Conservation (phyloP, 2,888 invertebrate species). For the Villa cingulata region DNA sequence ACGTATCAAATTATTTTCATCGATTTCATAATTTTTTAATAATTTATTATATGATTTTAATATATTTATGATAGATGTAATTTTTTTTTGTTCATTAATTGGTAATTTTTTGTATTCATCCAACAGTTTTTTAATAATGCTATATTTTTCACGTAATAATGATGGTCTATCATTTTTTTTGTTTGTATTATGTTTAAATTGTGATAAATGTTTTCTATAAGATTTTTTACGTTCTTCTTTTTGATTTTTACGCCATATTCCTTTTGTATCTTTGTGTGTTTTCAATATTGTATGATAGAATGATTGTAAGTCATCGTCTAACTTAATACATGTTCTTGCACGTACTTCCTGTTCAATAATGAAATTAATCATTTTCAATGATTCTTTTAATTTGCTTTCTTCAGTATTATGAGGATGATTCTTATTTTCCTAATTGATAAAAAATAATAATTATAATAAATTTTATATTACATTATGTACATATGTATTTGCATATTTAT, state of each 20-base stretch:
- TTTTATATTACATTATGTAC: too few relatives aligned
- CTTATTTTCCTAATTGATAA: slow-evolving; percentile 12
- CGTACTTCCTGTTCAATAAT: slow-evolving; percentile 29
- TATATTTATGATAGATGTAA: slow-evolving; percentile 19
- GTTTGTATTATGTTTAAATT: too few relatives aligned
- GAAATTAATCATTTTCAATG: slow-evolving; percentile 25
- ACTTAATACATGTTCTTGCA: slow-evolving; percentile 23
- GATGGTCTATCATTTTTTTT: background rate
- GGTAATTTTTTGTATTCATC: slow-evolving; percentile 26
- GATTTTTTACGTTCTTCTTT: too few relatives aligned
- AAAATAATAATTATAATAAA: too few relatives aligned
- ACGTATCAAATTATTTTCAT: background rate
- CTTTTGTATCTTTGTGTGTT: too few relatives aligned
- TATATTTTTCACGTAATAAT: slow-evolving; percentile 22
- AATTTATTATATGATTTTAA: slow-evolving; percentile 23
- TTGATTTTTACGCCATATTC: too few relatives aligned
- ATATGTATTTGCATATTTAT: too few relatives aligned
- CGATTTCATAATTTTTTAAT: slow-evolving; percentile 11
- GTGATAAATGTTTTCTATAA: too few relatives aligned
- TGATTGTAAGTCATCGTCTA: slow-evolving; percentile 23
- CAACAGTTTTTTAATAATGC: slow-evolving; percentile 28
- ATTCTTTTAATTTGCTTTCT: slow-evolving; percentile 22
- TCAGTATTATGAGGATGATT: slow-evolving; percentile 21
- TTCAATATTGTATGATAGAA: too few relatives aligned
- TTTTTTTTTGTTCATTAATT: slow-evolving; percentile 21